Evolutionary conservation across 2,797 vertebrate genomes (phyloP).

Genomic region (Oophaga sylvatica): DNA sequence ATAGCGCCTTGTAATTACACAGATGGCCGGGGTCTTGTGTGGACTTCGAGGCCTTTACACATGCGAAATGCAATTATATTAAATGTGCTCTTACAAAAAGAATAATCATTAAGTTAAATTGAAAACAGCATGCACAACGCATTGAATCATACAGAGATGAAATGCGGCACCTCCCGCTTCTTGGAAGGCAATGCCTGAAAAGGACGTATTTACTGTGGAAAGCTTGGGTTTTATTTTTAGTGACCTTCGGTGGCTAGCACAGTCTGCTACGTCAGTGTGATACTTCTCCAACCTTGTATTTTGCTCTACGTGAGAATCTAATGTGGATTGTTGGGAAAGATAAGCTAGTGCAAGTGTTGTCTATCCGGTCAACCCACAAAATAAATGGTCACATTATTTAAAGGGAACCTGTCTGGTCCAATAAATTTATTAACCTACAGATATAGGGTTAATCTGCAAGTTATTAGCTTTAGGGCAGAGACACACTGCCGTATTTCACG

Average conservation of each 20-base stretch:
- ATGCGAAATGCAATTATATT: slow-evolving; percentile 40
- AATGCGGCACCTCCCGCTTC: background rate
- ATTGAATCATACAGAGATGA: slow-evolving; percentile 10
- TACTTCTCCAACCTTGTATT: background rate
- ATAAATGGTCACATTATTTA: no score
- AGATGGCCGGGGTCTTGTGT: slow-evolving; percentile 10
- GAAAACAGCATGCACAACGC: slow-evolving; percentile 46
- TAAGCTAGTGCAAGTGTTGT: background rate
- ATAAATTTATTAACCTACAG: no score
- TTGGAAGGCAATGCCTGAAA: slow-evolving; percentile 19
- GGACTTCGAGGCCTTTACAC: slow-evolving; percentile 34
- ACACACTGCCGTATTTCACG: no score
- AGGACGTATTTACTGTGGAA: slow-evolving; percentile 32
- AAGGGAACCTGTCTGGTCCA: no score
- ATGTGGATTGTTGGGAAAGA: background rate
- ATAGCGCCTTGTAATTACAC: slow-evolving; percentile 10
- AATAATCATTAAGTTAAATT: slow-evolving; percentile 50
- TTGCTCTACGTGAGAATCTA: background rate
- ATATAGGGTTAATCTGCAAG: no score
- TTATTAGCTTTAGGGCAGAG: no score
- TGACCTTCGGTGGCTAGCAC: slow-evolving; percentile 24
- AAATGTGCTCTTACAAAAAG: slow-evolving; percentile 46
- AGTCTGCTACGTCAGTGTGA: background rate
- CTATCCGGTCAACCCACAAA: no score
- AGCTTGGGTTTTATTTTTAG: slow-evolving; percentile 30